Percentiles rank a stretch among this genome's conserved stretches.
These are phyloP conservation scores for Typhlomys cinereus DNA, from an alignment of 2,113 vertebrate genomes.

Conservation along the genomic window DNA sequence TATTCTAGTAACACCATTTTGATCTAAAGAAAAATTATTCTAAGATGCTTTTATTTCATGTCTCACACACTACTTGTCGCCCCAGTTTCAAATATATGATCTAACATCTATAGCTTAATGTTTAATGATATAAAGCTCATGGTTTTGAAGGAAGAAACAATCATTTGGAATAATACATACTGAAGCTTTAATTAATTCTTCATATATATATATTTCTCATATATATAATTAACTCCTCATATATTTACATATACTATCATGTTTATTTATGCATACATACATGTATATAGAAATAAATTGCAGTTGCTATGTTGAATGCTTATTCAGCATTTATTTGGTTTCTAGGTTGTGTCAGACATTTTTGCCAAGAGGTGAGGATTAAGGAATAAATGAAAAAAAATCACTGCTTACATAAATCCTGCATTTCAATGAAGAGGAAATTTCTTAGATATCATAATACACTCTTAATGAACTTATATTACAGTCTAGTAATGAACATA, in stretches of 20 bases:
- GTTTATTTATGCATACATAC: too few relatives aligned
- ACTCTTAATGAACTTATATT: not conserved
- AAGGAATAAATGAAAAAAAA: not conserved
- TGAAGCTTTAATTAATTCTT: constrained; percentile 1
- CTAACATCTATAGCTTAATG: not conserved
- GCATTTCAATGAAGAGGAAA: not conserved
- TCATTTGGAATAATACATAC: not conserved
- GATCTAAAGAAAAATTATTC: constrained; percentile 17
- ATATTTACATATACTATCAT: not conserved
- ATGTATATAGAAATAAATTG: not conserved
- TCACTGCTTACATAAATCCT: not conserved
- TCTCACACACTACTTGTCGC: not conserved
- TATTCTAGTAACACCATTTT: not conserved
- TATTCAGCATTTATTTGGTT: not conserved
- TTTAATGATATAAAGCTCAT: not conserved
- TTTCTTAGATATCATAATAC: not conserved
- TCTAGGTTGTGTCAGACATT: not conserved
- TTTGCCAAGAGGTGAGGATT: not conserved
- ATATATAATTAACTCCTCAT: not conserved
- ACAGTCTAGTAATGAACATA: not conserved
- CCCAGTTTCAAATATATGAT: not conserved
- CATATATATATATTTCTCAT: not conserved
- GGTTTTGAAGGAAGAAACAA: not conserved
- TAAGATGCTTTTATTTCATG: not conserved
- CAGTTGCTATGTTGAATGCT: not conserved